phyloP scores from a whole-genome alignment of 1,140 invertebrate genomes.

The Ostrea denselamellosa region DNA sequence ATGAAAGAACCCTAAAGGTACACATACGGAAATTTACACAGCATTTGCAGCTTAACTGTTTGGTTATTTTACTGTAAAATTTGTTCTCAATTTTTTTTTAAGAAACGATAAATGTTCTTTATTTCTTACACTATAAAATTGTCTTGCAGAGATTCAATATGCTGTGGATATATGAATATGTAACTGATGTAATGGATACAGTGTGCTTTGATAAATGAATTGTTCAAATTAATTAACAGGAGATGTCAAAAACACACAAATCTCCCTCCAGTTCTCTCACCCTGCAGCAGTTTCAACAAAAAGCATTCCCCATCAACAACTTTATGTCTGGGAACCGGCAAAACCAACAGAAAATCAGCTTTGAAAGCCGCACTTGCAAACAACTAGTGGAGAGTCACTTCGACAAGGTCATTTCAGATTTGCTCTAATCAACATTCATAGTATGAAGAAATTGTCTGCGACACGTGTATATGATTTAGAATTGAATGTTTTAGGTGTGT shows the following conservation, averaged over 20 bases:
- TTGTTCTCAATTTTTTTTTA: too few relatives aligned
- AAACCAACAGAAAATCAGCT: conserved; percentile 67
- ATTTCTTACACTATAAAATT: too few relatives aligned
- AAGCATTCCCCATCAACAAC: conserved; percentile 69
- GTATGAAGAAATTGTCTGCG: background rate
- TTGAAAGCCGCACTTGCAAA: conserved; percentile 92
- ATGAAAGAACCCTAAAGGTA: conserved; percentile 76
- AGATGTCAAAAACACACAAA: conserved; percentile 55
- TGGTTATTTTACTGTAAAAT: too few relatives aligned
- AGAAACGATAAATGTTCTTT: too few relatives aligned
- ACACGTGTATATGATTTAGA: background rate
- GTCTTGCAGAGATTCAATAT: too few relatives aligned
- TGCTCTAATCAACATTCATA: background rate
- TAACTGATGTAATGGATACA: too few relatives aligned
- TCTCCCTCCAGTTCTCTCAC: conserved; percentile 63
- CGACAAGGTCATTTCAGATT: conserved; percentile 85
- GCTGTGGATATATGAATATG: too few relatives aligned
- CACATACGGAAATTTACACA: background rate
- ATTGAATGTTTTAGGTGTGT: conserved; percentile 76
- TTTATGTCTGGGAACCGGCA: conserved; percentile 64
- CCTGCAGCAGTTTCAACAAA: conserved; percentile 76
- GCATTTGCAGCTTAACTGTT: too few relatives aligned
- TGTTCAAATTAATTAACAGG: conserved; percentile 33
- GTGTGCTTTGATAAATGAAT: too few relatives aligned
- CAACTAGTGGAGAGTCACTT: conserved; percentile 91